These are phyloP conservation scores for Chrysolina oricalcia DNA, from an alignment of 2,888 invertebrate genomes.

Conservation along the genomic window DNA sequence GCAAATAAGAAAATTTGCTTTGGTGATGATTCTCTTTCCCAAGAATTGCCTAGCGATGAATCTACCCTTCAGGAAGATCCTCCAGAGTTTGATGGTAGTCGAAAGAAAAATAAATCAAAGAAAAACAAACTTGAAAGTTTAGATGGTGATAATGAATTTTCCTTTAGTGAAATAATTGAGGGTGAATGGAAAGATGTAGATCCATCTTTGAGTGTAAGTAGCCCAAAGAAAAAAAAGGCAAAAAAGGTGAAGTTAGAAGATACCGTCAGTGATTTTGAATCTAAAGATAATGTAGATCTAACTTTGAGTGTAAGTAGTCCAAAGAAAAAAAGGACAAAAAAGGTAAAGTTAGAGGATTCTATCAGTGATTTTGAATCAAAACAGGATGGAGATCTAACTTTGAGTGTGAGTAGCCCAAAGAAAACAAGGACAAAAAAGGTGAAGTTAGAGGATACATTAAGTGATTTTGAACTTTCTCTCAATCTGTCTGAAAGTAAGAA, in stretches of 20 bases:
- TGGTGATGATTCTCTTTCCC: constrained; percentile 13
- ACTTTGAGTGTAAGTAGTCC: neutral
- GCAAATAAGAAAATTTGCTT: constrained; percentile 38
- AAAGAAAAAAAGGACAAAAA: neutral
- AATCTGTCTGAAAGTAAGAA: constrained; percentile 17
- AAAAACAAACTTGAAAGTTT: constrained; percentile 20
- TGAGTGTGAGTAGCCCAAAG: neutral
- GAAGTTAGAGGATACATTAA: neutral
- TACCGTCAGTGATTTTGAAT: constrained; percentile 12
- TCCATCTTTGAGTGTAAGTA: neutral
- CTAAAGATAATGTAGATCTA: neutral
- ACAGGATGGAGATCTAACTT: neutral
- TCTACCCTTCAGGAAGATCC: neutral
- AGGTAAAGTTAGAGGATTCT: neutral
- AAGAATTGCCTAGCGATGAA: constrained; percentile 8
- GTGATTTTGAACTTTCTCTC: neutral
- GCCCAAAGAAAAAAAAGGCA: neutral
- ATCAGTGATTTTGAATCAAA: neutral
- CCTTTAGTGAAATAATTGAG: constrained; percentile 13
- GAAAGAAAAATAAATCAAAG: constrained; percentile 31
- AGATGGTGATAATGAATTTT: neutral
- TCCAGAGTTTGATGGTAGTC: constrained; percentile 7
- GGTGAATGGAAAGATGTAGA: constrained; percentile 3
- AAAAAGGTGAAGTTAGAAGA: constrained; percentile 2
- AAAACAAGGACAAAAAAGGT: neutral